Conservation (phyloP, 2,888 invertebrate species). For the Amblyjoppa fuscipennis region DNA sequence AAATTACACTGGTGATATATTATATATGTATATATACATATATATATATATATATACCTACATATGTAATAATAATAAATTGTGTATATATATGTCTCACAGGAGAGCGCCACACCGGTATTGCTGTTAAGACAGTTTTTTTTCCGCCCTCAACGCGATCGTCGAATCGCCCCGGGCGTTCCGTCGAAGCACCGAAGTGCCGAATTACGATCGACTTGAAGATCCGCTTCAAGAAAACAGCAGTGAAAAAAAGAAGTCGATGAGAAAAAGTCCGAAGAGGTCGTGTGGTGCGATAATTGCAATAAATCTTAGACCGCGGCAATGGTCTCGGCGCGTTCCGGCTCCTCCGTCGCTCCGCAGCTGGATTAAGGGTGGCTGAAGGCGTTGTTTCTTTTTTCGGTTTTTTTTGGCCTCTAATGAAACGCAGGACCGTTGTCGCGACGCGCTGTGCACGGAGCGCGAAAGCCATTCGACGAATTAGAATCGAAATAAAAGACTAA, state of each 20-base stretch:
- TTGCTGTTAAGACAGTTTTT: slow-evolving; percentile 17
- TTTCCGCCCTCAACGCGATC: slow-evolving; percentile 64
- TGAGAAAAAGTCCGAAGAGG: slow-evolving; percentile 18
- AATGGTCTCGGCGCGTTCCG: background rate
- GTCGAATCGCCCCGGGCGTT: slow-evolving; percentile 39
- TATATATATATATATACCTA: background rate
- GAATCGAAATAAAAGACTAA: background rate
- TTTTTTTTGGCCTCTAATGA: slow-evolving; percentile 29
- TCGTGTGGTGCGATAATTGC: slow-evolving; percentile 24
- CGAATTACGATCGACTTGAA: slow-evolving; percentile 11
- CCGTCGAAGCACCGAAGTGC: slow-evolving; percentile 4
- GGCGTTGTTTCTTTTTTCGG: slow-evolving; percentile 16
- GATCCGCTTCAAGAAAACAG: slow-evolving; percentile 11
- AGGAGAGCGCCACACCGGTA: background rate
- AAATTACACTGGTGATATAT: background rate
- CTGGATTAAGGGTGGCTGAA: slow-evolving; percentile 14
- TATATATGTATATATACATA: slow-evolving; percentile 14
- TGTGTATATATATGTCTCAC: slow-evolving; percentile 13
- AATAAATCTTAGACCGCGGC: slow-evolving; percentile 22
- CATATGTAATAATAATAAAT: background rate
- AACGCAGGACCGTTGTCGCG: slow-evolving; percentile 13
- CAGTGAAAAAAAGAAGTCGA: background rate
- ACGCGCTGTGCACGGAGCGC: slow-evolving; percentile 34
- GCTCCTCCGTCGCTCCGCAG: background rate
- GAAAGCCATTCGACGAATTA: slow-evolving; percentile 22